phyloP scores from a whole-genome alignment of 2,113 vertebrate genomes.

The Scytalopus superciliaris region DNA sequence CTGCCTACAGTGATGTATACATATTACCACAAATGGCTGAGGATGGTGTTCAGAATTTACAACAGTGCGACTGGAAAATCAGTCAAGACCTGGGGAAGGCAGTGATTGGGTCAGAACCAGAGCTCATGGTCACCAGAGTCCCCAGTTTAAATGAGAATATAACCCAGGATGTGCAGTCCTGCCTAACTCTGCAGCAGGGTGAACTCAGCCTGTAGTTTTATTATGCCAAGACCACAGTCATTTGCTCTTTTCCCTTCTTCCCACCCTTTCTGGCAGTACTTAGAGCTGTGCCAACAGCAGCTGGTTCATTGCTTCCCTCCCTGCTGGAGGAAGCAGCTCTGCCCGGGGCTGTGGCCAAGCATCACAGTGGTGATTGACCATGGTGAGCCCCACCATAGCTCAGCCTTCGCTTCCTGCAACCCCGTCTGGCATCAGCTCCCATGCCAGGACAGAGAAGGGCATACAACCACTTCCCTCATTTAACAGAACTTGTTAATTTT shows the following conservation, averaged over 20 bases:
- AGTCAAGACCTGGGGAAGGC: not conserved
- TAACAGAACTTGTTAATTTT: slow-evolving; percentile 63
- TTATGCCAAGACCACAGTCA: accelerated
- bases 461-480: not conserved
- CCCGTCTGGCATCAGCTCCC: not conserved
- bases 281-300: not conserved
- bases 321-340: not conserved
- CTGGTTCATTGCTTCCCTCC: not conserved
- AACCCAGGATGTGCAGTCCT: not conserved
- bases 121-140: not conserved
- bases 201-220: not conserved
- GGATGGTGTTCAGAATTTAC: not conserved
- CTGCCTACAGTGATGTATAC: not conserved
- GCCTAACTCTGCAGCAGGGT: not conserved
- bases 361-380: not conserved
- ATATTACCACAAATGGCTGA: not conserved
- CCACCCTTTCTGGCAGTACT: not conserved
- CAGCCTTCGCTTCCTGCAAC: not conserved
- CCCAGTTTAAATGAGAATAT: not conserved
- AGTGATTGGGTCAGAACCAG: not conserved
- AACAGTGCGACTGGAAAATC: not conserved
- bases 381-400: not conserved
- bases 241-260: not conserved
- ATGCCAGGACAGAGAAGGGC: not conserved
- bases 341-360: not conserved